Conservation (phyloP, 35 echinoderm and acorn worm genomes). For the Strongylocentrotus purpuratus region DNA sequence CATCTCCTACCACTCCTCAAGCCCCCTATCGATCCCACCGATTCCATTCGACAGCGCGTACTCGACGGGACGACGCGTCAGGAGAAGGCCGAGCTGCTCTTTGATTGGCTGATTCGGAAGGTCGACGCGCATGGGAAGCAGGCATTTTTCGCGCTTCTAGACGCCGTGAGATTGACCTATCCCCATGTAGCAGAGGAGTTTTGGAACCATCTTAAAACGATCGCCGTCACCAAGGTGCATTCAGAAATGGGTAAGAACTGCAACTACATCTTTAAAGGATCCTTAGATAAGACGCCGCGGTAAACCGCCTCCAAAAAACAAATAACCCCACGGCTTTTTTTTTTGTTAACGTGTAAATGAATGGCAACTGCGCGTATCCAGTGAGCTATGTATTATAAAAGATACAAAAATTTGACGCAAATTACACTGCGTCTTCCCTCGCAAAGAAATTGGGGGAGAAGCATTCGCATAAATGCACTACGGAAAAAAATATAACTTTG, state of each 20-base stretch:
- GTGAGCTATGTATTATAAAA: too few species aligned
- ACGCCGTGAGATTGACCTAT: constrained; percentile 28
- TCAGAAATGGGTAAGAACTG: constrained; percentile 41
- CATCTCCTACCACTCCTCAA: constrained; percentile 41
- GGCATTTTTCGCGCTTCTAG: constrained; percentile 45
- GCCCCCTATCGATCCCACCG: constrained; percentile 29
- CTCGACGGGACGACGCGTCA: constrained; percentile 40
- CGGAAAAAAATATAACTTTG: too few species aligned
- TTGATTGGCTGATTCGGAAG: constrained; percentile 41
- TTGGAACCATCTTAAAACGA: constrained; percentile 46
- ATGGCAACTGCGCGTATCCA: too few species aligned
- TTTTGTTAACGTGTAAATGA: too few species aligned
- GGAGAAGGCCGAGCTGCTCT: constrained; percentile 43
- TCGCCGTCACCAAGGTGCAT: constrained; percentile 22
- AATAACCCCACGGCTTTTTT: too few species aligned
- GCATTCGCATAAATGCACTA: too few species aligned
- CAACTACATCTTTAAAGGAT: neutral
- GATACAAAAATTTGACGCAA: too few species aligned
- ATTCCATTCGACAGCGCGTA: neutral
- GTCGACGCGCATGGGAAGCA: constrained; percentile 47
- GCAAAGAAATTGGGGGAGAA: too few species aligned
- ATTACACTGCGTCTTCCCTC: too few species aligned
- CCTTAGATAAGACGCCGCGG: too few species aligned
- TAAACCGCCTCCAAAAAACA: too few species aligned
- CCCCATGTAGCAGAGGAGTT: constrained; percentile 55